Evolutionary conservation across 2,113 vertebrate species (phyloP), one percentile per base, ranked within the genome.

Genomic region (Excalfactoria chinensis): DNA sequence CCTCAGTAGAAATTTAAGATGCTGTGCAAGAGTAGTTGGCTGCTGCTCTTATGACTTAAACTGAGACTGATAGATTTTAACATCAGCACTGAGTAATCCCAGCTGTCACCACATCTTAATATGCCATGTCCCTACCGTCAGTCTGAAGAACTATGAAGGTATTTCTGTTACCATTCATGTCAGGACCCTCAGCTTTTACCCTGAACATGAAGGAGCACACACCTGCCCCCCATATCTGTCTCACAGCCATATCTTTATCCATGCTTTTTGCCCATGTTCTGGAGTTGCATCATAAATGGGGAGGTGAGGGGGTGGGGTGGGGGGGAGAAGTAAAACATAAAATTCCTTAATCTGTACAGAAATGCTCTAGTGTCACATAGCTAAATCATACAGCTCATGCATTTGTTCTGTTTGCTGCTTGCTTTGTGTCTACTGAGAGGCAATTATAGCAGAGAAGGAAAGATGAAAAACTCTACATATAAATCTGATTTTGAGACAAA

Each of bases 271-370:
- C 20, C 43, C 18, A 2, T 78, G 5, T 66, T 69, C 34, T 40
- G 16, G 53, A 91, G 30, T 15, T 59, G 26, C 26, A 79, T 32
- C 16, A 26, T 56, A 30, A 89, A 43, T 62, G 11, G 32, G 60
- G 10, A 56, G 30, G 17, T 11, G 6, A 16, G 53, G 30, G 16
- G 15, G n/a, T n/a, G n/a, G n/a, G n/a, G n/a, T n/a, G n/a, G n/a
- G n/a, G n/a, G n/a, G n/a, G n/a, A n/a, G 26, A 53, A 53, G 51
- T 53, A 63, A 17, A 4, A 0, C 0, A 11, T 1, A 28, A 63
- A 56, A 51, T 5, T 20, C n/a, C 22, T 60, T 32, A 7, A 60
- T 28, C 13, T 68, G 80, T 69, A 68, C 17, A 34, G 71, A 94
- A 59, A 4, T 67, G 81, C 93, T 46, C 23, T 77, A 55, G n/a